A percentile compares a stretch with the other conserved stretches of the same genome.
phyloP scores from a whole-genome alignment of 2,797 vertebrate genomes.

The Protosalanx chinensis region DNA sequence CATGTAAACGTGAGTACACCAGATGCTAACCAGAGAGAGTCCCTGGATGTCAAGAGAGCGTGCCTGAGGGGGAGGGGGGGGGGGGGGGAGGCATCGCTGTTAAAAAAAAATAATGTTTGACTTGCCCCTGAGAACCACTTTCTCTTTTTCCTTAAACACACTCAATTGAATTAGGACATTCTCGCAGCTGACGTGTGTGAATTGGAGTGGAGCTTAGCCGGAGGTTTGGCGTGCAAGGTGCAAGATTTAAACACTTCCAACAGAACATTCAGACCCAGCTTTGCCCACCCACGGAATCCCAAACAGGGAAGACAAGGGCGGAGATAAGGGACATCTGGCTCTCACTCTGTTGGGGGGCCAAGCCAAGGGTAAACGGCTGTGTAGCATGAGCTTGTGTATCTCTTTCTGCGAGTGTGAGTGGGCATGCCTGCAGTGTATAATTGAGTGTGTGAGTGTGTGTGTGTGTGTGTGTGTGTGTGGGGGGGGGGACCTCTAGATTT shows the following conservation, averaged over 20 bases:
- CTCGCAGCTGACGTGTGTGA: slow-evolving; percentile 69
- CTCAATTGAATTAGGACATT: slow-evolving; percentile 76
- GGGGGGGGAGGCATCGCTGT: too few species aligned
- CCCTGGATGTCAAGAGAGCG: too few species aligned
- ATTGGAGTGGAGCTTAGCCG: slow-evolving; percentile 69
- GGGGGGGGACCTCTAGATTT: slow-evolving; percentile 26
- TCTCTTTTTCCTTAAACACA: slow-evolving; percentile 62
- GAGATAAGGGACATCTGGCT: slow-evolving; percentile 55
- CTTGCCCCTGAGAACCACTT: slow-evolving; percentile 54
- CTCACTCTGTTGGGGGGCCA: slow-evolving; percentile 36
- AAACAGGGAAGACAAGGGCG: slow-evolving; percentile 51
- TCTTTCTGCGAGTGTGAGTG: slow-evolving; percentile 39
- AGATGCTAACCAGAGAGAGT: too few species aligned
- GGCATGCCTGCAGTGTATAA: slow-evolving; percentile 22
- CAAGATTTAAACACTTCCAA: slow-evolving; percentile 60
- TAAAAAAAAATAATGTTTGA: slow-evolving; percentile 8
- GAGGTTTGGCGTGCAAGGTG: slow-evolving; percentile 61
- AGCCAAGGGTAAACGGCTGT: slow-evolving; percentile 29
- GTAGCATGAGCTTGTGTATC: neutral
- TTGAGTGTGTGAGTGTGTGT: slow-evolving; percentile 41
- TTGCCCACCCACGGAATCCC: slow-evolving; percentile 56
- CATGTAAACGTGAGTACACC: too few species aligned
- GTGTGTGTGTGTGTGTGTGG: slow-evolving; percentile 25
- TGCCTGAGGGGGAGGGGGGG: too few species aligned
- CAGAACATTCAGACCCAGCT: slow-evolving; percentile 51